phyloP scores from a whole-genome alignment of 64 coral and sea anemone genomes.

The Dendrophyllia cribrosa region DNA sequence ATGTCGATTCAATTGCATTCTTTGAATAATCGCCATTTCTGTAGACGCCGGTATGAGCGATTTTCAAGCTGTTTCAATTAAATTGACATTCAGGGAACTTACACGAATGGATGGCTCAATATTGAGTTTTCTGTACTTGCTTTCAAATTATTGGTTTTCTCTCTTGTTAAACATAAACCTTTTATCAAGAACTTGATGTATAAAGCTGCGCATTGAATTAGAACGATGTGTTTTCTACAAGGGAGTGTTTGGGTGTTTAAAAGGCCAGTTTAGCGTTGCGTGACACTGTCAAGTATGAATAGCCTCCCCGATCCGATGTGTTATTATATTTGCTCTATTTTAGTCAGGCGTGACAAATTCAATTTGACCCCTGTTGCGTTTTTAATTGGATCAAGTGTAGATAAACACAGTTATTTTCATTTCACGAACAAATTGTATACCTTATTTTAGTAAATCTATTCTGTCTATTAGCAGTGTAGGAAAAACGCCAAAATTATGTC shows the following conservation, averaged over 20 bases:
- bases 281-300: not conserved
- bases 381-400: not conserved
- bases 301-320: conserved; percentile 3
- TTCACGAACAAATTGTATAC: no score
- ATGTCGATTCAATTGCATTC: conserved; percentile 11
- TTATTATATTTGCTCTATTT: not conserved
- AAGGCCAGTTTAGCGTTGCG: not conserved
- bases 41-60: not conserved
- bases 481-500: no score
- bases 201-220: no score
- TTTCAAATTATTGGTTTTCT: no score
- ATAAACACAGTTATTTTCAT: not conserved
- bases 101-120: no score
- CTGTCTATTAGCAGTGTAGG: no score
- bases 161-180: not conserved
- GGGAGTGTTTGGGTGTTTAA: not conserved
- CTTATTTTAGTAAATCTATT: no score
- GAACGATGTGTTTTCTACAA: not conserved
- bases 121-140: not conserved
- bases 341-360: not conserved
- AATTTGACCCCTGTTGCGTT: not conserved
- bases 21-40: conserved; percentile 19
- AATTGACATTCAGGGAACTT: not conserved
- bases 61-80: not conserved
- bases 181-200: not conserved